Base-by-base conservation (phyloP, 2,888 invertebrate genomes). In the Heteromurus nitidus region DNA sequence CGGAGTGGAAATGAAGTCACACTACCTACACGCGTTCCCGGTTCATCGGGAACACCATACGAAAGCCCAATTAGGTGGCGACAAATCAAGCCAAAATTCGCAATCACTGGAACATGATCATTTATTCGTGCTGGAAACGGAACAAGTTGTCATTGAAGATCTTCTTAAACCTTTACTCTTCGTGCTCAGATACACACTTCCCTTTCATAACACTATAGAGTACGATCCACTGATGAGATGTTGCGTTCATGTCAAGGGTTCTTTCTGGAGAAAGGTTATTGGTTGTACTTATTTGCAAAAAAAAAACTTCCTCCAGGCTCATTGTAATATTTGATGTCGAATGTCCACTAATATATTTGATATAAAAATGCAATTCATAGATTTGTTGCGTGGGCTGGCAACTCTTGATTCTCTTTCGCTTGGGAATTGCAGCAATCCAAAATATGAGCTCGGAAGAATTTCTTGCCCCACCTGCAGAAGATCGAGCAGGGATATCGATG, bases 131-230 rank as follows among this genome's bases (percentile, higher is more conserved):
- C 22, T 58, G 26, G 73, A 67, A 44, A 72, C 67, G 73, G 80
- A 80, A 20, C 18, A 30, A 1, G 36, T 80, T 3, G 26, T 80
- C 24, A 47, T 80, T 18, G 67, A 73, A 26, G 73, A 80, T 50
- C 73, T 80, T 3, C 24, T 80, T 13, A 80, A 72, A 36, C 80
- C 80, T 16, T 20, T 80, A 9, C 26, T 60, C 3, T 80, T 73
- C 44, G 16, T 80, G 11, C 28, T 80, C 28, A 73, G 58, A 50
- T 67, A 80, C 22, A 20, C 31, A 24, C 36, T 73, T 0, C 67
- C 80, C 0, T 80, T 55, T 60, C 67, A 22, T 11, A 47, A 67
- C 28, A 67, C 65, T 0, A 67, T 80, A 3, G 26, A 24, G 0
- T 80, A 47, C 18, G 73, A 80, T 60, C 7, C 26, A 5, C 53